phyloP scores from a whole-genome alignment of 2,113 vertebrate genomes.

The Triplophysa rosa region DNA sequence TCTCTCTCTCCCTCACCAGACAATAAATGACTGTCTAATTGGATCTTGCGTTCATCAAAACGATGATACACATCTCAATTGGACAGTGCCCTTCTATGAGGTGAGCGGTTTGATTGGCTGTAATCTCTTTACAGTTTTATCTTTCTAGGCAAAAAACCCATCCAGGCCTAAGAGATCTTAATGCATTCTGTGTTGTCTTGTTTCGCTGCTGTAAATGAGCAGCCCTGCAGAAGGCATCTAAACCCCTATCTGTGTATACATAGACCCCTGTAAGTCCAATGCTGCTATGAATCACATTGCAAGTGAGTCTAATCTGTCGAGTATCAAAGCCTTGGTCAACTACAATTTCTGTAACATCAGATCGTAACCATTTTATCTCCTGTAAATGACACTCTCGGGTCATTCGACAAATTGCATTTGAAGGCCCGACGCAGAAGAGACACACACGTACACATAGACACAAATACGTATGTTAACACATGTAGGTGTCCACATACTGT shows the following conservation, averaged over 20 bases:
- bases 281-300: not conserved
- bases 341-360: no score
- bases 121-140: slow-evolving; percentile 70
- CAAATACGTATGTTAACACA: slow-evolving; percentile 55
- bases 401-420: slow-evolving; percentile 6
- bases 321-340: no score
- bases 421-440: slow-evolving; percentile 47
- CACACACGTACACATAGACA: slow-evolving; percentile 52
- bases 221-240: not conserved
- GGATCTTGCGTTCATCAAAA: slow-evolving; percentile 60
- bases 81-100: slow-evolving; percentile 64
- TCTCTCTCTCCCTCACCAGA: slow-evolving; percentile 57
- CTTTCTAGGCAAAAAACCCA: slow-evolving; percentile 57
- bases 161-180: slow-evolving; percentile 46
- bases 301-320: not conserved
- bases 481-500: slow-evolving; percentile 57
- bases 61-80: slow-evolving; percentile 68
- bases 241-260: not conserved
- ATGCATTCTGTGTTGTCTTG: slow-evolving; percentile 52
- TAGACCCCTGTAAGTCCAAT: not conserved
- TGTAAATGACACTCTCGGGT: not conserved
- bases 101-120: slow-evolving; percentile 62
- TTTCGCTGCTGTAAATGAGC: not conserved
- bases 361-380: not conserved
- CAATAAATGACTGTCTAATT: slow-evolving; percentile 59